Percentiles rank a stretch among this genome's conserved stretches.
These are phyloP conservation scores for Pristionchus arcanus DNA, from an alignment of 2,888 invertebrate genomes.

Conservation along the genomic window DNA sequence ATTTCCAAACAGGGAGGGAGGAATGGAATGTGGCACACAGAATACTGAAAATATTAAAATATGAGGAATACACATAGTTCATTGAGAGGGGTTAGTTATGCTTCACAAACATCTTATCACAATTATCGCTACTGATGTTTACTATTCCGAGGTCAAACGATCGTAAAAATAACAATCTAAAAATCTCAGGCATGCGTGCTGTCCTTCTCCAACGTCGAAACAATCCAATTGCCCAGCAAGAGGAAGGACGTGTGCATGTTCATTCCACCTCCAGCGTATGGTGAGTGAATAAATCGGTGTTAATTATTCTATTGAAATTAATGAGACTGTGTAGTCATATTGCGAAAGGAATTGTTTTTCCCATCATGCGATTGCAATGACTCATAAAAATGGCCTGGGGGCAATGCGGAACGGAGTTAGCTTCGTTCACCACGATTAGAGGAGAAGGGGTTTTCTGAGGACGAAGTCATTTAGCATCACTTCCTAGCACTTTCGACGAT, in stretches of 20 bases:
- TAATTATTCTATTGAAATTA: too few relatives aligned
- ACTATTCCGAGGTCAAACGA: not conserved
- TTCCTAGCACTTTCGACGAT: too few relatives aligned
- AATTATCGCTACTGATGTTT: not conserved
- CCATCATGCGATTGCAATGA: too few relatives aligned
- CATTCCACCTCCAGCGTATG: conserved; percentile 58
- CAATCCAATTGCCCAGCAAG: conserved; percentile 46
- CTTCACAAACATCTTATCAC: too few relatives aligned
- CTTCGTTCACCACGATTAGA: too few relatives aligned
- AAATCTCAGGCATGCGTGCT: conserved; percentile 48
- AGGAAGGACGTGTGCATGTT: conserved; percentile 58
- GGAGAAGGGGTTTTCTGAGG: too few relatives aligned
- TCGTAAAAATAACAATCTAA: not conserved
- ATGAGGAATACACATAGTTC: not conserved
- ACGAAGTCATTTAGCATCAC: too few relatives aligned
- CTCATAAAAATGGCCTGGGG: too few relatives aligned
- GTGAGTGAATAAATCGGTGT: conserved; percentile 39
- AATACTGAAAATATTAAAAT: not conserved
- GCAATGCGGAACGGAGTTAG: too few relatives aligned
- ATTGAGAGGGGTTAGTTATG: not conserved
- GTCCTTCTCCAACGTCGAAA: conserved; percentile 33
- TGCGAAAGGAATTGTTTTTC: too few relatives aligned
- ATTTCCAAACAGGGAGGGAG: not conserved
- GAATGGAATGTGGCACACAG: not conserved
- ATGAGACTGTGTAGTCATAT: too few relatives aligned